phyloP scores from a whole-genome alignment of 2,113 vertebrate genomes.

The Psittacula cyanocephala region DNA sequence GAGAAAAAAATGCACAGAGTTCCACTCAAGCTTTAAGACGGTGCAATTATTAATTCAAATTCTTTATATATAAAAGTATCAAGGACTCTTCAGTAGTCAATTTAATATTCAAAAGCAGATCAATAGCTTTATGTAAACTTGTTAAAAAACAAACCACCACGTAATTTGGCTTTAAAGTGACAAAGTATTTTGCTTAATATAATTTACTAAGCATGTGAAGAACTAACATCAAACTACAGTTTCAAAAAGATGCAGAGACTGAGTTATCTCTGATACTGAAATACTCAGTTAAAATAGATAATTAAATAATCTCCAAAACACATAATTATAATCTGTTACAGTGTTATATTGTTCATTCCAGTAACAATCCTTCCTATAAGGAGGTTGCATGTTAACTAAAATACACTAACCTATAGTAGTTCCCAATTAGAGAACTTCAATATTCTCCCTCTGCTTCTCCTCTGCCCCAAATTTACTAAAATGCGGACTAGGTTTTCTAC shows the following conservation, averaged over 20 bases:
- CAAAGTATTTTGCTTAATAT: conserved; percentile 9
- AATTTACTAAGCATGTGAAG: conserved; percentile 22
- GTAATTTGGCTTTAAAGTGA: conserved; percentile 53
- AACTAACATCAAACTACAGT: background rate
- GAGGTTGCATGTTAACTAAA: background rate
- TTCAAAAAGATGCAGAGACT: background rate
- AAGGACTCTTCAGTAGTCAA: conserved; percentile 52
- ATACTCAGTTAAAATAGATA: conserved; percentile 17
- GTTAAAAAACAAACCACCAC: conserved; percentile 21
- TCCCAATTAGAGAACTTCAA: background rate
- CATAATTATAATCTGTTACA: background rate
- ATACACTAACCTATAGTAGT: background rate
- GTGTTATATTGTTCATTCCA: conserved; percentile 17
- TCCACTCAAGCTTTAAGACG: background rate
- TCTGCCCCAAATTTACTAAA: background rate
- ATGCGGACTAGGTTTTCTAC: background rate
- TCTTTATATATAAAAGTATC: background rate
- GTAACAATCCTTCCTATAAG: conserved; percentile 8
- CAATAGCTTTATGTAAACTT: conserved; percentile 28
- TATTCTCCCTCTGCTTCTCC: background rate
- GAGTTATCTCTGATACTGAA: background rate
- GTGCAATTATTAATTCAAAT: background rate
- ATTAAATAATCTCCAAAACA: conserved; percentile 9
- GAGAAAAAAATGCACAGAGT: conserved; percentile 10
- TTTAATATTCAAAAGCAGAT: conserved; percentile 40